These are phyloP conservation scores for Helostoma temminkii DNA, from an alignment of 2,797 vertebrate species.

Conservation along the genomic window DNA sequence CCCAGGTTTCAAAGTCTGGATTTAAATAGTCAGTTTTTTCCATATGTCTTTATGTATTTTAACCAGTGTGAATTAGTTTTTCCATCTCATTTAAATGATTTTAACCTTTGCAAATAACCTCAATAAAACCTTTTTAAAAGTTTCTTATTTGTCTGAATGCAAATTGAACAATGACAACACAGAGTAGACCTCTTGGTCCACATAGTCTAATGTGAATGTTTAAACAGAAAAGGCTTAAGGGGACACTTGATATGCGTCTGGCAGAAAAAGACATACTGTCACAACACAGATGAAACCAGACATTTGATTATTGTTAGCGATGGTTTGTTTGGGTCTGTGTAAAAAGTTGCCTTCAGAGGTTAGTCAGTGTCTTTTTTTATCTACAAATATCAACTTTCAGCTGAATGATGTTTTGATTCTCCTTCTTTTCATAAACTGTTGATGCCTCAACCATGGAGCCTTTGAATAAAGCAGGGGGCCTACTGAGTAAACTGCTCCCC, in stretches of 20 bases:
- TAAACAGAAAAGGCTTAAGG: neutral
- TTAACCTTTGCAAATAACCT: neutral
- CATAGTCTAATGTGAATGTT: neutral
- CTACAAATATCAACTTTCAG: conserved; percentile 8
- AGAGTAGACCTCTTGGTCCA: too few relatives aligned
- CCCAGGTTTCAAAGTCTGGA: neutral
- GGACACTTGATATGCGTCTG: too few relatives aligned
- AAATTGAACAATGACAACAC: too few relatives aligned
- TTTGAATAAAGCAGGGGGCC: conserved; percentile 62
- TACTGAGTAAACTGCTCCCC: conserved; percentile 54
- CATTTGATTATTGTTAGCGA: neutral
- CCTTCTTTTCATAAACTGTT: conserved; percentile 40
- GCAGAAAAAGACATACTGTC: neutral
- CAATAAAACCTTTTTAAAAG: neutral
- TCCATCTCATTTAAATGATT: neutral
- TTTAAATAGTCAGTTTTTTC: neutral
- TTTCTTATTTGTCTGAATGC: neutral
- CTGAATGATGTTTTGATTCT: conserved; percentile 35
- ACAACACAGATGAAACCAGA: too few relatives aligned
- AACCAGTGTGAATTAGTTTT: too few relatives aligned
- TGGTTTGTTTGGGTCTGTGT: conserved; percentile 1
- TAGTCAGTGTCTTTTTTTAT: neutral
- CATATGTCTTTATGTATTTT: too few relatives aligned
- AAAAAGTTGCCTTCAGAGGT: neutral
- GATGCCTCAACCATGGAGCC: conserved; percentile 31